Evolutionary conservation across 2,797 vertebrate genomes (phyloP), one percentile per base, ranked within the genome.

Genomic region (Lophius americanus): DNA sequence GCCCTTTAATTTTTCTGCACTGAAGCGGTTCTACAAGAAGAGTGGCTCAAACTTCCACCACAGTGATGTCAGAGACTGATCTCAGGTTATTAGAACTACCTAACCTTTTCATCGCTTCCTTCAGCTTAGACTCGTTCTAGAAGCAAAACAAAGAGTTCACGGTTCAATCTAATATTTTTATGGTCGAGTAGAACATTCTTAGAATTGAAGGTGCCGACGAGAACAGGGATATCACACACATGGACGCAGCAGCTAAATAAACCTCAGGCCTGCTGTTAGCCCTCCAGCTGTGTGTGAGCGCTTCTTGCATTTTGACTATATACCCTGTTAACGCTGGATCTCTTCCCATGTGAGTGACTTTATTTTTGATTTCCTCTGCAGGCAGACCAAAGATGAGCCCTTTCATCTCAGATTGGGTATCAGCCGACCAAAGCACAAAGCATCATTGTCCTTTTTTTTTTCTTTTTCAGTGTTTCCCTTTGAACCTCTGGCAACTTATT

Each of bases 301-400:
- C 69, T 57, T 63, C 61, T 54, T 73, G 73, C 51, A 23, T 72
- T 32, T 53, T 77, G 70, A 76, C 68, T 48, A 23, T 75, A 75
- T 51, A 54, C 65, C 72, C 66, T 86, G 70, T 69, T 69, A 74
- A 76, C 14, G 23, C 74, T 68, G 74, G 70, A 77, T 73, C 84
- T 73, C 78, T 47, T 79, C 81, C 75, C 80, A 85, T 85, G 69
- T 35, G 69, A 67, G 60, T 66, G 81, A 88, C 81, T 88, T 88
- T 85, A 87, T 78, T 84, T 87, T 85, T 87, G 82, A 88, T 88
- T 90, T 90, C 88, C 85, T 86, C 73, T 82, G 70, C 44, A 8
- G 70, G 65, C 68, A 39, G 72, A 84, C 73, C 46, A 47, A 67
- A 39, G 58, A 50, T 51, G 4, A 7, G 36, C 48, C 60, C 81